Percentiles rank a stretch among this genome's conserved stretches.
These are phyloP conservation scores for Sebastes kiyomatsui DNA, from an alignment of 2,797 vertebrate genomes.

Conservation along the genomic window DNA sequence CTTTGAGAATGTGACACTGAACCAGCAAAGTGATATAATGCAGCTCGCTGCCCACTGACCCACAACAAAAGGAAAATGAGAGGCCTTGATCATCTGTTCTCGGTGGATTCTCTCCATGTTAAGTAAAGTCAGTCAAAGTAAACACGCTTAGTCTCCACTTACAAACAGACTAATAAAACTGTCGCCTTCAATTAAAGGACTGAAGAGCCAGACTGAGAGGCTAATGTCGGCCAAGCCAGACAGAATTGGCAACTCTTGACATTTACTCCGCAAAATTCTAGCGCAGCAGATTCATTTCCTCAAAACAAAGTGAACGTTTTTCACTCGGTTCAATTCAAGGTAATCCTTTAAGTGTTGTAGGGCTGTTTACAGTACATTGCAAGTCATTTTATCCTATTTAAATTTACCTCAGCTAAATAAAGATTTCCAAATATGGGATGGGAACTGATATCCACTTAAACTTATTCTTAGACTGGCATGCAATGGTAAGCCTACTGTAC, in stretches of 20 bases:
- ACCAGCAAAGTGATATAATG: conserved; percentile 16
- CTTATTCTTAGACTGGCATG: background rate
- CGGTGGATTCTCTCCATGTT: conserved; percentile 3
- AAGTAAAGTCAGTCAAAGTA: background rate
- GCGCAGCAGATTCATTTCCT: conserved; percentile 10
- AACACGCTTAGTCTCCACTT: background rate
- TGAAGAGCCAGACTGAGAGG: background rate
- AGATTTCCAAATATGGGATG: background rate
- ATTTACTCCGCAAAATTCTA: conserved; percentile 16
- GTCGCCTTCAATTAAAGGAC: conserved; percentile 22
- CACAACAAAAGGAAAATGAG: conserved; percentile 46
- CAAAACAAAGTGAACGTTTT: conserved; percentile 3
- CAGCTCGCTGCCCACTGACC: conserved; percentile 30
- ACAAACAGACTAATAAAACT: conserved; percentile 38
- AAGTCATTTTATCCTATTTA: background rate
- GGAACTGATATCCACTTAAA: background rate
- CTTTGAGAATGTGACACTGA: conserved; percentile 37
- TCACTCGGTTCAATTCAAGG: background rate
- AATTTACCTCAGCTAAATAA: background rate
- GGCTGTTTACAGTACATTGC: background rate
- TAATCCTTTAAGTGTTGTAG: background rate
- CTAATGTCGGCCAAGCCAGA: conserved; percentile 17
- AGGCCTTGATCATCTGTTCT: conserved; percentile 28
- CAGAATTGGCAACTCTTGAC: conserved; percentile 15
- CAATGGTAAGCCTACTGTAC: background rate